Evolutionary conservation across 2,888 invertebrate genomes (phyloP), one percentile per base, ranked within the genome.

Genomic region (Sussaba pulchella): DNA sequence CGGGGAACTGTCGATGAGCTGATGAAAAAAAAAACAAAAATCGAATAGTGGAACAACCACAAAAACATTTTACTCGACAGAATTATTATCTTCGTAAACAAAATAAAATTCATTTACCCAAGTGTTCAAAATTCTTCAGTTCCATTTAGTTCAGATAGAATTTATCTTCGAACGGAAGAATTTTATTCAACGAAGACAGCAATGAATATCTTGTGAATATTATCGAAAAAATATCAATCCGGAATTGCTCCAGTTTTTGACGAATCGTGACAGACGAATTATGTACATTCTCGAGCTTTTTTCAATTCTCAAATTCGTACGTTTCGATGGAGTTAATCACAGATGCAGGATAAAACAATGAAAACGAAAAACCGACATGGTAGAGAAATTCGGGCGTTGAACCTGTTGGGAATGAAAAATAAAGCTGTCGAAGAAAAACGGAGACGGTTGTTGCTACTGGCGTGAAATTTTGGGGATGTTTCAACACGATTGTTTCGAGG

Each of bases 381-480:
- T n/a, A n/a, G n/a, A n/a, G n/a, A n/a, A n/a, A n/a, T n/a, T n/a
- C n/a, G n/a, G n/a, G n/a, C n/a, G n/a, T n/a, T n/a, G n/a, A n/a
- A n/a, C n/a, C n/a, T n/a, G n/a, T n/a, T n/a, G n/a, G 12, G 12
- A 9, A 12, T 6, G 19, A 50, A 54, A 54, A 12, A n/a, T n/a
- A 57, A 17, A 43, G 45, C 64, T 10, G 24, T 10, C 21, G 19
- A 24, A 41, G 45, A 36, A 4, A 19, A 36, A 10, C 21, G 8
- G 47, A 43, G 52, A 54, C 39, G 57, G 43, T 36, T 69, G 52
- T 39, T n/a, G n/a, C n/a, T 31, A 31, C 19, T 31, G 6, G 31
- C 12, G 39, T 57, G 26, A 74, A 75, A 75, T 71, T 79, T 70
- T 41, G n/a, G n/a, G n/a, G n/a, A n/a, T n/a, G n/a, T n/a, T n/a